These are phyloP conservation scores for Trichogramma evanescens DNA, from an alignment of 2,888 invertebrate species.

Conservation along the genomic window DNA sequence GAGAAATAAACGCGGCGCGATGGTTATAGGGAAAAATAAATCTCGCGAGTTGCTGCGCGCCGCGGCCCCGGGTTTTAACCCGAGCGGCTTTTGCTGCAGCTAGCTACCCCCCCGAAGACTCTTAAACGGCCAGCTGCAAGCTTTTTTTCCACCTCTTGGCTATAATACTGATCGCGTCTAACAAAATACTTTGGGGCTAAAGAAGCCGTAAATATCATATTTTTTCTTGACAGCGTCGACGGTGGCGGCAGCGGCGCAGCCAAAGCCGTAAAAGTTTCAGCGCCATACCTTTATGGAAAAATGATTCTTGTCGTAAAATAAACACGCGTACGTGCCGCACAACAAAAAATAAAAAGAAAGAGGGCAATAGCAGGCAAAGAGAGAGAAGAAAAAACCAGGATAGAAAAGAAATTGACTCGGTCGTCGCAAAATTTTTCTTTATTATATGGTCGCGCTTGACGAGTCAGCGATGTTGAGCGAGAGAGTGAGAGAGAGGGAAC, in stretches of 20 bases:
- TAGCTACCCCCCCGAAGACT: too few species aligned
- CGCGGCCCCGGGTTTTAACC: too few species aligned
- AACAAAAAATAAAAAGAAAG: background rate
- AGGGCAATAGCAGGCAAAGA: background rate
- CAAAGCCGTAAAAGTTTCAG: background rate
- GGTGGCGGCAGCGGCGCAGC: background rate
- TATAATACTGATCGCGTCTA: constrained; percentile 15
- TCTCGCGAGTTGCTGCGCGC: too few species aligned
- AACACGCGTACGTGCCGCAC: background rate
- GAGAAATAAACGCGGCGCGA: too few species aligned
- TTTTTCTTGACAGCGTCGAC: background rate
- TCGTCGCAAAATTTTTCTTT: background rate
- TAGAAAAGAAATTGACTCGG: background rate
- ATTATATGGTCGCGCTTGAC: background rate
- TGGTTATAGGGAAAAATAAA: background rate
- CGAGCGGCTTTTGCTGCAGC: too few species aligned
- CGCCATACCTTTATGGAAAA: constrained; percentile 3
- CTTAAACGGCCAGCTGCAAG: constrained; percentile 16
- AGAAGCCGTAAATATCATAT: constrained; percentile 19
- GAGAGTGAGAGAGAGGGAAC: background rate
- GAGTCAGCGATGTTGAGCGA: background rate
- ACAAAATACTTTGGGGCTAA: constrained; percentile 17
- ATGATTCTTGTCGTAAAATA: background rate
- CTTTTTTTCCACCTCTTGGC: constrained; percentile 7
- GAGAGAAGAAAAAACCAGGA: background rate